Evolutionary conservation across 2,113 vertebrate species (phyloP).

Genomic region (Zingel zingel): DNA sequence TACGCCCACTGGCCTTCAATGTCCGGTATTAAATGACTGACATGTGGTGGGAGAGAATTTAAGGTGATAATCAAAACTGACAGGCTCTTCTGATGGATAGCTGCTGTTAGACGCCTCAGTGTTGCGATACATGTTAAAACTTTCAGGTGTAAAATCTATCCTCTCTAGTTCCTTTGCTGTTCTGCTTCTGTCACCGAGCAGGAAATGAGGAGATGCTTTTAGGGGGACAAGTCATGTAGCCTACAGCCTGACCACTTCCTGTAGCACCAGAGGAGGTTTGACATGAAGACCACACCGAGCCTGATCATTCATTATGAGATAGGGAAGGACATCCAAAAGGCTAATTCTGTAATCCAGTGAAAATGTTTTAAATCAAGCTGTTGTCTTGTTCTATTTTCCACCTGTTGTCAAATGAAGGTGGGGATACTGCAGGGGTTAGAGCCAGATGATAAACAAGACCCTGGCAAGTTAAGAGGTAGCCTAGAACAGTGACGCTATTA

Average conservation of each 20-base stretch:
- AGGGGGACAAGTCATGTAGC: slow-evolving; percentile 36
- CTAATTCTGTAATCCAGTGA: background rate
- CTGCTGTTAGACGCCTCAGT: background rate
- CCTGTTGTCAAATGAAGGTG: background rate
- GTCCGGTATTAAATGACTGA: slow-evolving; percentile 33
- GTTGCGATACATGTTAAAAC: background rate
- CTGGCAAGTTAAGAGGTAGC: too few relatives aligned
- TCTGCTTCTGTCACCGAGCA: background rate
- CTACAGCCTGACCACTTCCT: slow-evolving; percentile 37
- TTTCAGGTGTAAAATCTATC: slow-evolving; percentile 22
- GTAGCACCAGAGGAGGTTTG: slow-evolving; percentile 4
- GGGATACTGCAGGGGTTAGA: background rate
- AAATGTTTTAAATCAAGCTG: background rate
- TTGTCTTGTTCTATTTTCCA: background rate
- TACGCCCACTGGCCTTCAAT: slow-evolving; percentile 55
- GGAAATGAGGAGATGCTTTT: slow-evolving; percentile 45
- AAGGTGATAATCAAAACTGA: slow-evolving; percentile 1
- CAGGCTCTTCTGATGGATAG: slow-evolving; percentile 11
- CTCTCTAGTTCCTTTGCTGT: background rate
- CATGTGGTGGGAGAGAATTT: background rate
- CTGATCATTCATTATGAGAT: slow-evolving; percentile 1
- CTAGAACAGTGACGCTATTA: too few relatives aligned
- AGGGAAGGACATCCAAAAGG: background rate
- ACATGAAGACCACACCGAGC: slow-evolving; percentile 1
- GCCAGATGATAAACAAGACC: background rate